Conservation (phyloP, 2,113 vertebrate species). For the Xenus cinereus region DNA sequence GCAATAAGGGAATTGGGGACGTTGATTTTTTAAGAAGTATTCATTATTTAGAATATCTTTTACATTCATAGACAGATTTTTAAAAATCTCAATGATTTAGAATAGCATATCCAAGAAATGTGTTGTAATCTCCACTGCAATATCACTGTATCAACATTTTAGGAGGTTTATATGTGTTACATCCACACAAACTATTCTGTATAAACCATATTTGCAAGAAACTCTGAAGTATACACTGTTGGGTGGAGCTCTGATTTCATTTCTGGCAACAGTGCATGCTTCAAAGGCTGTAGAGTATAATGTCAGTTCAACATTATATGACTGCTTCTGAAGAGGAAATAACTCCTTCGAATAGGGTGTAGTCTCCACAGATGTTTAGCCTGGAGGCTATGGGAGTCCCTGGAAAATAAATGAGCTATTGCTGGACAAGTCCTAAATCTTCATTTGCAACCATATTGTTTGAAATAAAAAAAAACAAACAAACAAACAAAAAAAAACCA, state of each 20-base stretch:
- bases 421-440: not conserved
- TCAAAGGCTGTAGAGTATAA: not conserved
- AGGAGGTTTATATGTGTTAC: not conserved
- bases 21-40: not conserved
- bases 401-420: not conserved
- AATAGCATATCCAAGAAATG: not conserved
- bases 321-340: constrained; percentile 29
- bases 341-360: not conserved
- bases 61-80: not conserved
- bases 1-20: not conserved
- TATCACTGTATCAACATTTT: not conserved
- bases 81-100: not conserved
- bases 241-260: not conserved
- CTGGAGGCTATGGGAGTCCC: not conserved
- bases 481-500: no score
- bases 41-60: not conserved
- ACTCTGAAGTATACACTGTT: not conserved
- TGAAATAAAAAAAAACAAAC: not conserved
- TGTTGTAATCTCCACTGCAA: not conserved
- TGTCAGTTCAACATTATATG: not conserved
- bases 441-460: not conserved
- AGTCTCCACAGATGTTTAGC: constrained; percentile 37
- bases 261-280: not conserved
- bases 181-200: not conserved
- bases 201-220: not conserved